Conservation (phyloP, 2,888 invertebrate genomes). For the Seira musarum region DNA sequence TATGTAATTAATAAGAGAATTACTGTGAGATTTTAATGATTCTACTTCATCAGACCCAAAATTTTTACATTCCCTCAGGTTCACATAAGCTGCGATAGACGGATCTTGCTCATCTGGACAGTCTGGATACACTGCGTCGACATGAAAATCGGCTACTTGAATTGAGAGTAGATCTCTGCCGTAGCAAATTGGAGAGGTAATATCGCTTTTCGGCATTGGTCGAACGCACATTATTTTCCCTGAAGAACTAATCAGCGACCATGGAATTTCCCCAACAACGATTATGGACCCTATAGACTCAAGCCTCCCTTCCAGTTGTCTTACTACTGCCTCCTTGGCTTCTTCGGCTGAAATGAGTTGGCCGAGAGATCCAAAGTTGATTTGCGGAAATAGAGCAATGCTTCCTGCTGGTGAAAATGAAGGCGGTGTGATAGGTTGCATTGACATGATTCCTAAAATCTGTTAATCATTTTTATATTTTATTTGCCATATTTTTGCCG, state of each 20-base stretch:
- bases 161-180: not conserved
- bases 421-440: conserved; percentile 21
- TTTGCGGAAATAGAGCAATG: conserved; percentile 9
- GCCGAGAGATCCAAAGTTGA: conserved; percentile 24
- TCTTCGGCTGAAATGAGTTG: conserved; percentile 6
- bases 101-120: conserved; percentile 31
- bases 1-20: not conserved
- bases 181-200: conserved; percentile 37
- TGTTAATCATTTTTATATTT: not conserved
- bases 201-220: not conserved
- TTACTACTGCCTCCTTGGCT: not conserved
- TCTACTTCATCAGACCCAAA: conserved; percentile 18
- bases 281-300: conserved; percentile 28
- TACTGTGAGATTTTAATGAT: conserved; percentile 1
- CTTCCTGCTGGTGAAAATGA: not conserved
- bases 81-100: conserved; percentile 8
- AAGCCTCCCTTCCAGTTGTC: not conserved
- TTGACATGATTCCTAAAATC: conserved; percentile 16
- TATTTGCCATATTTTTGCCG: not conserved
- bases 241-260: conserved; percentile 35
- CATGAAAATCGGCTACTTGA: conserved; percentile 17
- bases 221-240: conserved; percentile 30
- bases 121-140: conserved; percentile 15
- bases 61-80: conserved; percentile 15
- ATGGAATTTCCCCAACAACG: conserved; percentile 24